Base-by-base conservation (phyloP, 2,888 invertebrate genomes). In the Eupithecia inturbata region DNA sequence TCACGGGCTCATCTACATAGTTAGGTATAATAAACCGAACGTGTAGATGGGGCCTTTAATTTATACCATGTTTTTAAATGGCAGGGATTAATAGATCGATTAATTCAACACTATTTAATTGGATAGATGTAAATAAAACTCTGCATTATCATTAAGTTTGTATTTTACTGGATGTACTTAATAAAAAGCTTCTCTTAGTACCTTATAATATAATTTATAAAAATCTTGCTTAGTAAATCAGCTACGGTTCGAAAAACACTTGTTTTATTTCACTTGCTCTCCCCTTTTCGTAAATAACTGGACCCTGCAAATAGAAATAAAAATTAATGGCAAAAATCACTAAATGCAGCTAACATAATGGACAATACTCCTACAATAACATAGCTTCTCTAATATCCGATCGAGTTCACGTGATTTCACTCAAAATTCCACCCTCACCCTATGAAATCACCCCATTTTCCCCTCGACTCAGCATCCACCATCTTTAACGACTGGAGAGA, bases 381-480 rank as follows among this genome's bases (percentile, higher is more conserved):
- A 78, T 81, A 82, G 88, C 88, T 86, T 72, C 73, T 86, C 88
- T 86, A 87, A 91, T 88, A 85, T 88, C 84, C 83, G 84, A 85
- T 86, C 86, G 85, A 76, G 78, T 77, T 77, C 71, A 76, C 79
- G 77, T 79, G 80, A 88, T 90, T 92, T 89, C 85, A 86, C 86
- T 87, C 83, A 83, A 87, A 87, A 84, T 88, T 85, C 77, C 76
- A 81, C 88, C 88, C 85, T 85, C 89, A 90, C 90, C 89, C 90
- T 89, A 83, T 87, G 87, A 87, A 88, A 89, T 86, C 84, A 84
- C 81, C 82, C 80, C 82, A 12, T 84, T 86, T 84, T 84, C 81
- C 82, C 80, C 82, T 84, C 82, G 53, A 82, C 82, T 84, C 92
- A 92, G 91, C 92, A 92, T 92, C 93, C 93, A 91, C 93, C 92